A percentile compares a stretch with the other conserved stretches of the same genome.
phyloP scores from a whole-genome alignment of 2,797 vertebrate genomes.

The Podarcis lilfordi region DNA sequence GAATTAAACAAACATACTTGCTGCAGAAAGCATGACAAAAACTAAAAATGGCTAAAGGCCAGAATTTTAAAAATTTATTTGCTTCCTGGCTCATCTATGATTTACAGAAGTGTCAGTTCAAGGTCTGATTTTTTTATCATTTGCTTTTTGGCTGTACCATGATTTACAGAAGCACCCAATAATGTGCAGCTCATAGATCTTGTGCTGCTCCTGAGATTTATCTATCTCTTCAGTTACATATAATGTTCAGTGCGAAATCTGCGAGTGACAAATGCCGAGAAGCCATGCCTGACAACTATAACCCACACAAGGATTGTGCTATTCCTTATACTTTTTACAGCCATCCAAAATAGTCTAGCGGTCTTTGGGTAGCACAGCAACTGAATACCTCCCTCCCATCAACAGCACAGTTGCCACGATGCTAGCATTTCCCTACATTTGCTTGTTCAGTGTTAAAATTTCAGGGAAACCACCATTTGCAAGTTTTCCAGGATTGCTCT shows the following conservation, averaged over 20 bases:
- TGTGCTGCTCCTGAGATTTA: neutral
- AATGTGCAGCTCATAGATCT: neutral
- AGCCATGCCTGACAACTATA: neutral
- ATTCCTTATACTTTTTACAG: neutral
- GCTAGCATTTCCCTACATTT: neutral
- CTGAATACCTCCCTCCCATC: neutral
- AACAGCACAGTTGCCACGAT: neutral
- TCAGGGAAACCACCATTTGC: neutral
- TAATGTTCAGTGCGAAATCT: neutral
- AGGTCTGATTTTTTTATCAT: neutral
- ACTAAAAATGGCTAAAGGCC: neutral
- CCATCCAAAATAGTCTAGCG: neutral
- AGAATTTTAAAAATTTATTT: neutral
- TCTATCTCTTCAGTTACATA: neutral
- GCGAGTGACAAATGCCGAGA: neutral
- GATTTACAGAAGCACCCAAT: neutral
- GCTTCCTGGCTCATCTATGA: neutral
- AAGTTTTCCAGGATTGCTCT: neutral
- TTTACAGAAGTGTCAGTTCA: neutral
- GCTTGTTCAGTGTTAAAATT: neutral
- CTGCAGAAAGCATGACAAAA: neutral
- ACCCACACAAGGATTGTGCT: neutral
- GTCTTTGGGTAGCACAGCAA: neutral
- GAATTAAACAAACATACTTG: slow-evolving; percentile 8
- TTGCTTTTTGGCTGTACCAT: neutral